These are phyloP conservation scores for Nymphalis urticae DNA, from an alignment of 2,888 invertebrate species.

Conservation along the genomic window DNA sequence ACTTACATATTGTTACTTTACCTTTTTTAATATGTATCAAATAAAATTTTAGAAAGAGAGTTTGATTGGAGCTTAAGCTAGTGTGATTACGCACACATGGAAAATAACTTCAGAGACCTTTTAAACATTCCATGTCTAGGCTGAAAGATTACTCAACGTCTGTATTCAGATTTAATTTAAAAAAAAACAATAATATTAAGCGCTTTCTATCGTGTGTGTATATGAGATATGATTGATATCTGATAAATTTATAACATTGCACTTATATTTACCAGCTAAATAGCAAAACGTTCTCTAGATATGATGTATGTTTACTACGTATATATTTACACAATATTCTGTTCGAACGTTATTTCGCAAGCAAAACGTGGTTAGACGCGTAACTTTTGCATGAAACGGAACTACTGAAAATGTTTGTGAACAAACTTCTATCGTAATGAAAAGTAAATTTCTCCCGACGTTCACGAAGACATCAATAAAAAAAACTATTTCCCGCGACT, in stretches of 20 bases:
- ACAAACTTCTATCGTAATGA: slow-evolving; percentile 74
- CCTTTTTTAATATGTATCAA: no score
- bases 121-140: no score
- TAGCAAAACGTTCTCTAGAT: neutral
- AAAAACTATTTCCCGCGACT: slow-evolving; percentile 63
- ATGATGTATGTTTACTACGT: slow-evolving; percentile 15
- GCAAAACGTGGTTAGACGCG: slow-evolving; percentile 24
- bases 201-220: no score
- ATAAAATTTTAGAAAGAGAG: no score
- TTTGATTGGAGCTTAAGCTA: no score
- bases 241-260: neutral
- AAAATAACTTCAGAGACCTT: no score
- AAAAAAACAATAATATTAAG: no score
- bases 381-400: slow-evolving; percentile 43
- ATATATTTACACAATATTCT: slow-evolving; percentile 25
- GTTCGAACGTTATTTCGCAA: slow-evolving; percentile 24
- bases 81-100: no score
- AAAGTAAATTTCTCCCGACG: slow-evolving; percentile 68
- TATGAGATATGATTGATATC: no score
- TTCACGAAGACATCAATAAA: slow-evolving; percentile 66
- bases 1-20: no score
- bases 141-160: no score
- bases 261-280: neutral
- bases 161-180: no score
- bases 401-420: slow-evolving; percentile 67